Evolutionary conservation across 1,140 invertebrate genomes (phyloP), one percentile per base, ranked within the genome.

Genomic region (Mya arenaria): DNA sequence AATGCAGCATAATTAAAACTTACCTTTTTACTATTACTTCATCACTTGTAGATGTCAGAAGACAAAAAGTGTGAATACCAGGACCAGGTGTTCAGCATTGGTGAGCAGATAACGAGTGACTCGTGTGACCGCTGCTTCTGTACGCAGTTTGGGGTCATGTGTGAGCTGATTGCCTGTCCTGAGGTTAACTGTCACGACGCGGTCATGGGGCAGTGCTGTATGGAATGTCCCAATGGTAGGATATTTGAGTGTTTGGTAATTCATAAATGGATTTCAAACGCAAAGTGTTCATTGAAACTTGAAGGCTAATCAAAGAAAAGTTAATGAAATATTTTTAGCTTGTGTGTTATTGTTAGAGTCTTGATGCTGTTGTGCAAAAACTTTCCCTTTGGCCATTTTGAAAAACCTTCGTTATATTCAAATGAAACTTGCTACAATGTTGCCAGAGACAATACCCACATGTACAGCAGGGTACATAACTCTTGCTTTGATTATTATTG

Each of bases 221-320:
- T 13, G 25, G 56, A 71, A 48, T 80, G 77, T 62, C 62, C 75
- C 19, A 58, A 58, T 78, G 72, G 69, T 72, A 72, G 23, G 55
- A n/a, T 8, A 68, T 39, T n/a, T n/a, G 13, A n/a, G 13, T 13
- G 13, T n/a, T 13, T 48, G 13, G 44, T 34, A 23, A 5, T 23
- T 56, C 28, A 23, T 19, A 23, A 6, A 23, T n/a, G n/a, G 55
- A 23, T n/a, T 56, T 6, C n/a, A 23, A 17, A 4, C 4, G 55
- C 28, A 56, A 56, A 4, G 28, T 23, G 55, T 23, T 56, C n/a
- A 13, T 13, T 13, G n/a, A 48, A 13, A n/a, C n/a, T 48, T 48
- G 10, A n/a, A 48, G n/a, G 10, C 10, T 48, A n/a, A 13, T 48
- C n/a, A n/a, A 48, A 48, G 10, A 13, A 13, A 13, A 13, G 10